Base-by-base conservation (phyloP, 2,888 invertebrate genomes). In the Drosophila demipolita region DNA sequence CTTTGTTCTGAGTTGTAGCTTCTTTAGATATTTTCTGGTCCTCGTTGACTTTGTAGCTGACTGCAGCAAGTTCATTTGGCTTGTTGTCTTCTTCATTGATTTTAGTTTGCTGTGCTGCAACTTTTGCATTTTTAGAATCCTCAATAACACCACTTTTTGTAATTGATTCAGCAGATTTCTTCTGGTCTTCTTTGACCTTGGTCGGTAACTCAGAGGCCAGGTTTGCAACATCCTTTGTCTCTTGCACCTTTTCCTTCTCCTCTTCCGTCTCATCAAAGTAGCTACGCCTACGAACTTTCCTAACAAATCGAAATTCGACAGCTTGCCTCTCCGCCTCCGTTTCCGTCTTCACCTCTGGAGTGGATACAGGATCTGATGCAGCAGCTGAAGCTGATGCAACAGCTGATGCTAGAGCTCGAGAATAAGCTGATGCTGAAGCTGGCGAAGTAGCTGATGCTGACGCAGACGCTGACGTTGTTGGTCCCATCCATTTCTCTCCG, bases 261-360 rank as follows among this genome's bases (percentile, higher is more conserved):
- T 90, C 89, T 15, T 91, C 91, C 0, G 90, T 90, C 63, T 92
- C 92, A 61, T 83, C 83, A 7, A 92, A 92, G 55, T 80, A 72
- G 66, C 92, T 93, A 57, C 90, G 91, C 57, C 92, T 83, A 17
- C 93, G 89, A 20, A 92, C 75, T 76, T 91, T 92, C 59, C 87
- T 91, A 0, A 93, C 89, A 85, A 93, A 93, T 1, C 93, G 90
- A 87, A 93, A 93, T 40, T 82, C 62, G 1, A 93, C 87, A 3
- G 83, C 59, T 12, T 40, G 49, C 7, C 9, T n/a, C 0, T 49
- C 60, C n/a, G 17, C 2, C 8, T 62, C 60, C 17, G 15, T 58
- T 11, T 45, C 52, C 26, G 26, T 36, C 12, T 54, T 20, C 1
- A 17, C 26, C 11, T 26, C 15, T 4, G n/a, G 11, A 11, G n/a